Evolutionary conservation across 2,797 vertebrate genomes (phyloP).

Genomic region (Sebastes trivittatus): DNA sequence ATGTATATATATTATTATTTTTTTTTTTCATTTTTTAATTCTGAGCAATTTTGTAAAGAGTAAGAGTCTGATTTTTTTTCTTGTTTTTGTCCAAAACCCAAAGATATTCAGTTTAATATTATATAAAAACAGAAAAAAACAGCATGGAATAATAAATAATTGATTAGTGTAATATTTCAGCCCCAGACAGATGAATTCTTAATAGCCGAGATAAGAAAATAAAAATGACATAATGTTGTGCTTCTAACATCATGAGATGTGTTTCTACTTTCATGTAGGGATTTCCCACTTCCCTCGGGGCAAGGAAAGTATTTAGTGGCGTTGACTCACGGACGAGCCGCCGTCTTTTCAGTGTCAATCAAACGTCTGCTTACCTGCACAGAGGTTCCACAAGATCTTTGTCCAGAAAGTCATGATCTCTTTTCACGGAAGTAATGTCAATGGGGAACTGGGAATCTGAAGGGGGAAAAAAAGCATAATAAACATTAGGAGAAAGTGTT

Average conservation of each 20-base stretch:
- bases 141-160: too few species aligned
- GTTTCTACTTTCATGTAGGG: not conserved
- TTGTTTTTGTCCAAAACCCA: too few species aligned
- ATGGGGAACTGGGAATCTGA: slow-evolving; percentile 97
- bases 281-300: not conserved
- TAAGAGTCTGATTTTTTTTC: too few species aligned
- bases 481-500: not conserved
- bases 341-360: not conserved
- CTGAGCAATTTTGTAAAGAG: too few species aligned
- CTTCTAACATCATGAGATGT: not conserved
- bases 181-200: not conserved
- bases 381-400: slow-evolving; percentile 98
- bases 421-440: slow-evolving; percentile 95
- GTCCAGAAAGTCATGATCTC: slow-evolving; percentile 98
- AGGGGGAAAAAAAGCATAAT: not conserved
- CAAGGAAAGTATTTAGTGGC: not conserved
- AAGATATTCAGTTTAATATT: too few species aligned
- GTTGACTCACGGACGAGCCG: slow-evolving; percentile 17
- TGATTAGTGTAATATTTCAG: not conserved
- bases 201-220: not conserved
- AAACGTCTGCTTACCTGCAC: slow-evolving; percentile 87
- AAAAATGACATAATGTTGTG: not conserved
- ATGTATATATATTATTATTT: too few species aligned
- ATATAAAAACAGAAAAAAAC: too few species aligned
- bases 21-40: too few species aligned